Conservation (phyloP, 2,888 invertebrate species). For the Mimas tiliae region DNA sequence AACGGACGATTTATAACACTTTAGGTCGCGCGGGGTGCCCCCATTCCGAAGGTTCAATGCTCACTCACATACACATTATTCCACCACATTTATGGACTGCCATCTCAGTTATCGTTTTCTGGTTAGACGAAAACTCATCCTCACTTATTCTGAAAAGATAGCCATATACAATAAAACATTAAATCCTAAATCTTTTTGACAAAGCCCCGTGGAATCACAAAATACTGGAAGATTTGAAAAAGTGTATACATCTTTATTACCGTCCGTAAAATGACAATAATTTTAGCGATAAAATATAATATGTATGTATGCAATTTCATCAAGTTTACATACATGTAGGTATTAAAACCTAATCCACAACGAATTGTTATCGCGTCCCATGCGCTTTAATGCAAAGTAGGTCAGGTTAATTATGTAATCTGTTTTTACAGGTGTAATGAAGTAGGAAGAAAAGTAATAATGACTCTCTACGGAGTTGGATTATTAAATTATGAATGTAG, state of each 20-base stretch:
- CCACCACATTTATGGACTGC: slow-evolving; percentile 40
- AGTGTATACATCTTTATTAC: neutral
- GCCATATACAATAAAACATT: neutral
- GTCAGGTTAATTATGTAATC: slow-evolving; percentile 22
- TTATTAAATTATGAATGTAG: slow-evolving; percentile 22
- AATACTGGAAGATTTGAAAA: too few species aligned
- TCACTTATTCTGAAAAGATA: neutral
- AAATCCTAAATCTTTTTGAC: neutral
- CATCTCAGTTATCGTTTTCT: slow-evolving; percentile 38
- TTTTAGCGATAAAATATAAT: slow-evolving; percentile 17
- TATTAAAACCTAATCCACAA: slow-evolving; percentile 20
- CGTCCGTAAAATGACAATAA: neutral
- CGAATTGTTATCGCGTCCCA: slow-evolving; percentile 14
- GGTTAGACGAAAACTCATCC: neutral
- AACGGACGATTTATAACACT: slow-evolving; percentile 75
- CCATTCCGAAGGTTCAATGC: slow-evolving; percentile 42
- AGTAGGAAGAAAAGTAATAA: slow-evolving; percentile 15
- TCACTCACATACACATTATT: slow-evolving; percentile 47
- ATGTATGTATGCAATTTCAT: slow-evolving; percentile 2
- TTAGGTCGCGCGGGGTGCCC: slow-evolving; percentile 51
- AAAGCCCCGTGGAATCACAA: neutral
- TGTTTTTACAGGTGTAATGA: slow-evolving; percentile 22
- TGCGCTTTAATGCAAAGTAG: slow-evolving; percentile 10
- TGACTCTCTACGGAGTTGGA: slow-evolving; percentile 22
- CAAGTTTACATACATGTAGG: slow-evolving; percentile 2